Conservation (phyloP, 2,113 vertebrate genomes). For the Macroglossus sobrinus region DNA sequence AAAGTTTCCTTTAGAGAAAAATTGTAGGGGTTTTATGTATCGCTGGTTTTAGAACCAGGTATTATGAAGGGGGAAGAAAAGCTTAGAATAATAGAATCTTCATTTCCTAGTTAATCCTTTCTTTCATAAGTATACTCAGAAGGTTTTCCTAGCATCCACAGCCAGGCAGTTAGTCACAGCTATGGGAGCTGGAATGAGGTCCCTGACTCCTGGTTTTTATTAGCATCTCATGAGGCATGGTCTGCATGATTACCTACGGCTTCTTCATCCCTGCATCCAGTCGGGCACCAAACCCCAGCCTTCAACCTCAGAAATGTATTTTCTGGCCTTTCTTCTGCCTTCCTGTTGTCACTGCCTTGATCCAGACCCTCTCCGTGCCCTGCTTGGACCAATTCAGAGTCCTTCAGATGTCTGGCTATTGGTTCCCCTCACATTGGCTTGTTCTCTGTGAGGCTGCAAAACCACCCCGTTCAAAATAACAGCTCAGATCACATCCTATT, state of each 20-base stretch:
- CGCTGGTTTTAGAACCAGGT: background rate
- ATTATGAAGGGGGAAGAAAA: background rate
- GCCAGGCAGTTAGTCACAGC: background rate
- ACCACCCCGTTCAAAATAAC: background rate
- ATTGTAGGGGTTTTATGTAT: background rate
- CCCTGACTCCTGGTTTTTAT: background rate
- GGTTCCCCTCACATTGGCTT: background rate
- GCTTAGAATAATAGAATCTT: background rate
- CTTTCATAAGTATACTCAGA: background rate
- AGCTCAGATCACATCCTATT: background rate
- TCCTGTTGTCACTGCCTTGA: background rate
- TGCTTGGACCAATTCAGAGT: background rate
- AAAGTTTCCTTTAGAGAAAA: constrained; percentile 15
- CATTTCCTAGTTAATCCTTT: background rate
- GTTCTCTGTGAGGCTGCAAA: background rate
- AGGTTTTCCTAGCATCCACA: background rate
- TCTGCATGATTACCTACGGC: background rate
- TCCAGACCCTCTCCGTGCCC: background rate
- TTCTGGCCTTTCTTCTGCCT: background rate
- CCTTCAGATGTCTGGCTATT: background rate
- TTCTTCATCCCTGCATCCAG: background rate
- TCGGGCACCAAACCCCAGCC: background rate
- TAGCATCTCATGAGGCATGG: background rate
- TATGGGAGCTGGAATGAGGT: background rate
- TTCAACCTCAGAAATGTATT: background rate